A percentile compares a stretch with the other conserved stretches of the same genome.
Conservation (phyloP, 2,797 vertebrate species). For the Bradypus variegatus region DNA sequence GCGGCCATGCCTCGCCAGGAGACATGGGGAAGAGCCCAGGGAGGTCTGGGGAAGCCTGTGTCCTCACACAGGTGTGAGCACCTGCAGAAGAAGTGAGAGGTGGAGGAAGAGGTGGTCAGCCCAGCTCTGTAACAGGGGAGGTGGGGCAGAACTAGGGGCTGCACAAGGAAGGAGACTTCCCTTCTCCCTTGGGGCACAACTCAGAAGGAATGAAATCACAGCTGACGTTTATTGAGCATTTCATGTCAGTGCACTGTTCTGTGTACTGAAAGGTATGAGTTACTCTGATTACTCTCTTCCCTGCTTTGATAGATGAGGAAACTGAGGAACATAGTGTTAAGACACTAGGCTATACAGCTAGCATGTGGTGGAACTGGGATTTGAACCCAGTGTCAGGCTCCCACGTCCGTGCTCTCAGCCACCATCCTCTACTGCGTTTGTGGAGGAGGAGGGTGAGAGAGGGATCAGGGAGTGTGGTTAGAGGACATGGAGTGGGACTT, state of each 20-base stretch:
- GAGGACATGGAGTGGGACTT: not conserved
- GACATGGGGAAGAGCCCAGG: not conserved
- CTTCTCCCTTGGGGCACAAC: not conserved
- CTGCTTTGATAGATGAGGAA: not conserved
- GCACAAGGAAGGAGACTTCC: not conserved
- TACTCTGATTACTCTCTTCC: not conserved
- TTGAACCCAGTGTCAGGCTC: not conserved
- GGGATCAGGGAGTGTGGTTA: not conserved
- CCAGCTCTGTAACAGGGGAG: not conserved
- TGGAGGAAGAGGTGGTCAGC: not conserved
- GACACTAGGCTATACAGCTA: not conserved
- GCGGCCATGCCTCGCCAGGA: not conserved
- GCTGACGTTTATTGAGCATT: not conserved
- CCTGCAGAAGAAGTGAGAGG: not conserved
- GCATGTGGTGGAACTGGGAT: not conserved
- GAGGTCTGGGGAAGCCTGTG: not conserved
- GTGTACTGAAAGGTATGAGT: not conserved
- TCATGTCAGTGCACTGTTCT: not conserved
- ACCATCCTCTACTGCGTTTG: accelerated
- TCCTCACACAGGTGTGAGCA: too few relatives aligned
- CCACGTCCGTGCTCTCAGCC: not conserved
- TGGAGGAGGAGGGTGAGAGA: not conserved
- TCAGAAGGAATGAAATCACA: not conserved
- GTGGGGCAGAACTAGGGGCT: accelerated
- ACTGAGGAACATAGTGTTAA: not conserved